Conservation (phyloP, 2,888 invertebrate genomes). For the Chloroclysta siterata region DNA sequence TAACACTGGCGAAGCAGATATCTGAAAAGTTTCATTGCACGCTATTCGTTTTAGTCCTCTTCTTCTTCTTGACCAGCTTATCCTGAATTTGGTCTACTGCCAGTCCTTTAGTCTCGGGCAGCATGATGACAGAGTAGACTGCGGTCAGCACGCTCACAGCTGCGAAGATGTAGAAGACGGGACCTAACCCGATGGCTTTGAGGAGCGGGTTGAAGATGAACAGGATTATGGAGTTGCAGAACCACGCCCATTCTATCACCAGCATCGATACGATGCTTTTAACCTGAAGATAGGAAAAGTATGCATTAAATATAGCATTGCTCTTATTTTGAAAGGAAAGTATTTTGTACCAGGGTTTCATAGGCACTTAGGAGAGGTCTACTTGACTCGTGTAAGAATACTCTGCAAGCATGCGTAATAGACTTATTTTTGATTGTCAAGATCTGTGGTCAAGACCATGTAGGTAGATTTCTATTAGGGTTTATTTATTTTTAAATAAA, state of each 20-base stretch:
- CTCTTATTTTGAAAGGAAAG: too few species aligned
- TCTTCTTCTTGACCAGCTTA: constrained; percentile 46
- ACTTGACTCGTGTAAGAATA: too few species aligned
- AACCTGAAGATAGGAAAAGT: constrained; percentile 49
- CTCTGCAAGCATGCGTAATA: too few species aligned
- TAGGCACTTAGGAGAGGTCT: too few species aligned
- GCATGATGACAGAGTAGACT: constrained; percentile 48
- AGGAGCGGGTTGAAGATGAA: constrained; percentile 65
- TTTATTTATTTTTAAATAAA: too few species aligned
- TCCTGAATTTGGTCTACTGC: constrained; percentile 58
- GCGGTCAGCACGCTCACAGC: constrained; percentile 53
- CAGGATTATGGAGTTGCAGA: constrained; percentile 62
- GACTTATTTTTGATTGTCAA: too few species aligned
- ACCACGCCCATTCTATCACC: constrained; percentile 62
- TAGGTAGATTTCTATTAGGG: too few species aligned
- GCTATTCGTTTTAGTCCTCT: constrained; percentile 26
- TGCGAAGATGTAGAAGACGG: constrained; percentile 65
- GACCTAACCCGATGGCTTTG: constrained; percentile 57
- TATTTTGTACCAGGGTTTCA: too few species aligned
- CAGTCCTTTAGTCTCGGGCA: constrained; percentile 65
- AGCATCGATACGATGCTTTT: constrained; percentile 61
- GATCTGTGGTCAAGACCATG: too few species aligned
- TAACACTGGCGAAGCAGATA: too few species aligned
- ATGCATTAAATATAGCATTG: not conserved
- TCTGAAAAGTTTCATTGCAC: constrained; percentile 4